Percentiles rank a stretch among this genome's conserved stretches.
phyloP scores from a whole-genome alignment of 1,140 invertebrate species.

The Sesamia nonagrioides region DNA sequence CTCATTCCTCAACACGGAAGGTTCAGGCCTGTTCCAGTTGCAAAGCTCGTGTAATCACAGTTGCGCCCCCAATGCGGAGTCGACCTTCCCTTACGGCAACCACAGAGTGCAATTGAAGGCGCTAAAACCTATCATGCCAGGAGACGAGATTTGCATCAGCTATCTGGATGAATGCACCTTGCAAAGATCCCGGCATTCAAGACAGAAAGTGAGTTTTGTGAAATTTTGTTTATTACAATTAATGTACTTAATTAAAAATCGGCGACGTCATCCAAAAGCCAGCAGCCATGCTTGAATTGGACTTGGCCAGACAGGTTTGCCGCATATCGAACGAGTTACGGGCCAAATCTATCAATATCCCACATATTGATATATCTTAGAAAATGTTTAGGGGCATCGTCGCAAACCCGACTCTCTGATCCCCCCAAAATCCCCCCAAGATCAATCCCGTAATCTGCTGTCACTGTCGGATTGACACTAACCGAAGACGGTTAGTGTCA shows the following conservation, averaged over 20 bases:
- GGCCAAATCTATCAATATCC: no score
- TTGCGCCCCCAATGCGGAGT: conserved; percentile 95
- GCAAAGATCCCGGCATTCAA: conserved; percentile 93
- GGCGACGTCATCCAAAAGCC: no score
- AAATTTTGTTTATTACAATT: neutral
- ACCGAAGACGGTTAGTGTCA: no score
- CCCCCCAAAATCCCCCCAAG: no score
- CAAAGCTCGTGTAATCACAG: conserved; percentile 98
- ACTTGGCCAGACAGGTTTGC: no score
- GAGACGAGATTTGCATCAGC: conserved; percentile 96
- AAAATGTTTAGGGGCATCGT: no score
- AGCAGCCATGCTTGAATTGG: no score
- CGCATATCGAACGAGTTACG: no score
- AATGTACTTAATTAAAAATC: neutral
- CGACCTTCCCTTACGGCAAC: conserved; percentile 95
- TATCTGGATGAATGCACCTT: conserved; percentile 96
- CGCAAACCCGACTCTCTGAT: no score
- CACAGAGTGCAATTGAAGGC: conserved; percentile 93
- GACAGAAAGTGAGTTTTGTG: conserved; percentile 91
- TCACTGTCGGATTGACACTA: no score
- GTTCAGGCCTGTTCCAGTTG: conserved; percentile 94
- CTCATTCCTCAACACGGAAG: conserved; percentile 97
- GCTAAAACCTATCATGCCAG: conserved; percentile 91
- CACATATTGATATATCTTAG: no score
- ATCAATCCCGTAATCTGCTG: no score